These are phyloP conservation scores for Lasioglossum zephyrum DNA, from an alignment of 2,888 invertebrate genomes.

Conservation along the genomic window DNA sequence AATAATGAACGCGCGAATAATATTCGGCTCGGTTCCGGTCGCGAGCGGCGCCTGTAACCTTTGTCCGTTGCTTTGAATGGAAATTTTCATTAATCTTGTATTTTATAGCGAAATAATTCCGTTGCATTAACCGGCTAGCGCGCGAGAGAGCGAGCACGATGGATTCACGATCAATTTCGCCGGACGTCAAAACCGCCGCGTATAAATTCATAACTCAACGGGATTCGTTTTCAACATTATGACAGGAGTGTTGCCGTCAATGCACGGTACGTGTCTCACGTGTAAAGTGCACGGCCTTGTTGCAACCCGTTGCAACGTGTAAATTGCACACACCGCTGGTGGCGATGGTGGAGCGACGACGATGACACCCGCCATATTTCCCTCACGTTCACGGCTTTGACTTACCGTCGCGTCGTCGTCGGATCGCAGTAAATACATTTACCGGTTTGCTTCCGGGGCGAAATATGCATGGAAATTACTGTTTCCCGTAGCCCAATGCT, in stretches of 20 bases:
- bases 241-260: background rate
- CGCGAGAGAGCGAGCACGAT: no score
- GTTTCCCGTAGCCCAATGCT: slow-evolving; percentile 54
- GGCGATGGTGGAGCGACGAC: background rate
- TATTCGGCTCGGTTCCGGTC: background rate
- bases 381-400: slow-evolving; percentile 36
- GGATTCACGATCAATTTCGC: background rate
- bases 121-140: background rate
- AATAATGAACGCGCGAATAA: slow-evolving; percentile 7
- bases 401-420: slow-evolving; percentile 8
- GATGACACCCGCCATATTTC: slow-evolving; percentile 45
- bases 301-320: background rate
- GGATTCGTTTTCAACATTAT: background rate
- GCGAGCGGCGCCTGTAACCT: background rate
- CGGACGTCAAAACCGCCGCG: background rate
- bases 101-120: background rate
- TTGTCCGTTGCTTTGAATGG: background rate
- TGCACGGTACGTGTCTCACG: background rate
- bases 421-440: slow-evolving; percentile 51
- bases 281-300: slow-evolving; percentile 1
- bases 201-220: background rate
- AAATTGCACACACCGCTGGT: background rate
- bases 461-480: slow-evolving; percentile 67
- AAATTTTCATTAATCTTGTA: background rate
- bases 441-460: slow-evolving; percentile 43